Evolutionary conservation across 2,888 invertebrate genomes (phyloP).

Genomic region (Atethmia centrago): DNA sequence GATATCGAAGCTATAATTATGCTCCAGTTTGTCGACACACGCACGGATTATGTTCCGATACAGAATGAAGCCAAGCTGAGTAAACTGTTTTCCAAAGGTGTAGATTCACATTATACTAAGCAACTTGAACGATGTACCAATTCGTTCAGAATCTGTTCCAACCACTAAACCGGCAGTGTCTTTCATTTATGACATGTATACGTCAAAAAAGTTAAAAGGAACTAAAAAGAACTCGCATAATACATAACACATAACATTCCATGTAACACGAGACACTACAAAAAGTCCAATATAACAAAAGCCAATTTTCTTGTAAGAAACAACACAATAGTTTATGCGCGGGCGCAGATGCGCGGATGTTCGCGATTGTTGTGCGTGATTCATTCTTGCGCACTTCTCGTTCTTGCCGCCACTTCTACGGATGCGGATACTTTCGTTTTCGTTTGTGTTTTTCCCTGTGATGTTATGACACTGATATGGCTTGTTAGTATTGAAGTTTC

Average conservation of each 20-base stretch:
- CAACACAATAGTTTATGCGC: slow-evolving; percentile 63
- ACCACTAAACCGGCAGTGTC: slow-evolving; percentile 8
- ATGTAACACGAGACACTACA: slow-evolving; percentile 50
- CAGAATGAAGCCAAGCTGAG: background rate
- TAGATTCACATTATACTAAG: background rate
- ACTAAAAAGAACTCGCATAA: slow-evolving; percentile 33
- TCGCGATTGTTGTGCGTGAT: slow-evolving; percentile 69
- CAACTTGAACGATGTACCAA: background rate
- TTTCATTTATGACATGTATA: slow-evolving; percentile 1
- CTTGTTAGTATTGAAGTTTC: slow-evolving; percentile 44
- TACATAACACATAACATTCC: slow-evolving; percentile 57
- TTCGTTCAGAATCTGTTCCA: slow-evolving; percentile 6
- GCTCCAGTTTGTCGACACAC: background rate
- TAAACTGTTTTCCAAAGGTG: too few species aligned
- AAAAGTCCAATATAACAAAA: slow-evolving; percentile 60
- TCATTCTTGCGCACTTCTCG: slow-evolving; percentile 67
- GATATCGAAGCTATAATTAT: background rate
- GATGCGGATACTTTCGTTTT: slow-evolving; percentile 70
- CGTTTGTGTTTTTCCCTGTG: slow-evolving; percentile 59
- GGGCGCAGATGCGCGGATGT: slow-evolving; percentile 67
- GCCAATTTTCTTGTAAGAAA: slow-evolving; percentile 63
- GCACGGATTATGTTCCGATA: background rate
- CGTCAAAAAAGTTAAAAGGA: slow-evolving; percentile 37
- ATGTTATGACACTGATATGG: slow-evolving; percentile 56
- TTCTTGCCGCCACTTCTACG: slow-evolving; percentile 66